Evolutionary conservation across 2,888 invertebrate genomes (phyloP).

Genomic region (Protodeltote pygarga): DNA sequence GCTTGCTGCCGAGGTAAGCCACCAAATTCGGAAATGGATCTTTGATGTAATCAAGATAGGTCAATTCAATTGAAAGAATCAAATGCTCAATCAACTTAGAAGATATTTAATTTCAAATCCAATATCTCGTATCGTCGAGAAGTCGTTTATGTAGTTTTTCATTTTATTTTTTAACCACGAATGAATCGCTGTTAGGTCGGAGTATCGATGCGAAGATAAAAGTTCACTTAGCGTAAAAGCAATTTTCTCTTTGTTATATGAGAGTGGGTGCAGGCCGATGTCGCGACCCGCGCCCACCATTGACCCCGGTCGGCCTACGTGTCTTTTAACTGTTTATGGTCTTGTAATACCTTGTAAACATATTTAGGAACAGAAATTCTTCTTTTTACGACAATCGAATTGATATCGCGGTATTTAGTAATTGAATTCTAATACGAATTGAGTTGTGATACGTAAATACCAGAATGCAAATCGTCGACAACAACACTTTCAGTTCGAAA

Average conservation of each 20-base stretch:
- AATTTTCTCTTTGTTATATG: constrained; percentile 44
- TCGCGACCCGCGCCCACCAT: constrained; percentile 44
- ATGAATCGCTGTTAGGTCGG: constrained; percentile 8
- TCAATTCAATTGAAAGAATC: constrained; percentile 6
- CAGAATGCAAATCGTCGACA: constrained; percentile 58
- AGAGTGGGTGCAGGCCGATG: constrained; percentile 46
- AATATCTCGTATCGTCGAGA: background rate
- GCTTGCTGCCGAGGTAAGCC: constrained; percentile 19
- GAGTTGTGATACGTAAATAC: constrained; percentile 60
- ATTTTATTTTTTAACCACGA: constrained; percentile 7
- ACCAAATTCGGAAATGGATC: constrained; percentile 29
- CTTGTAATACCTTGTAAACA: constrained; percentile 68
- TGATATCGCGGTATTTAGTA: constrained; percentile 57
- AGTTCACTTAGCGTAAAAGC: constrained; percentile 42
- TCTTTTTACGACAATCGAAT: constrained; percentile 67
- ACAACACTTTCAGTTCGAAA: constrained; percentile 40
- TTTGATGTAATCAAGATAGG: constrained; percentile 12
- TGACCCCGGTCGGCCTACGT: constrained; percentile 65
- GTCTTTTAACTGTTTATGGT: constrained; percentile 63
- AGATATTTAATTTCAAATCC: constrained; percentile 11
- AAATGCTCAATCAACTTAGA: constrained; percentile 2
- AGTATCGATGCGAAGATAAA: constrained; percentile 33
- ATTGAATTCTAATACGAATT: constrained; percentile 59
- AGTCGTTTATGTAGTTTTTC: constrained; percentile 14
- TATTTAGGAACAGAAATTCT: constrained; percentile 71